A percentile compares a stretch with the other conserved stretches of the same genome.
Evolutionary conservation across 2,113 vertebrate species (phyloP).

Genomic region (Zingel zingel): DNA sequence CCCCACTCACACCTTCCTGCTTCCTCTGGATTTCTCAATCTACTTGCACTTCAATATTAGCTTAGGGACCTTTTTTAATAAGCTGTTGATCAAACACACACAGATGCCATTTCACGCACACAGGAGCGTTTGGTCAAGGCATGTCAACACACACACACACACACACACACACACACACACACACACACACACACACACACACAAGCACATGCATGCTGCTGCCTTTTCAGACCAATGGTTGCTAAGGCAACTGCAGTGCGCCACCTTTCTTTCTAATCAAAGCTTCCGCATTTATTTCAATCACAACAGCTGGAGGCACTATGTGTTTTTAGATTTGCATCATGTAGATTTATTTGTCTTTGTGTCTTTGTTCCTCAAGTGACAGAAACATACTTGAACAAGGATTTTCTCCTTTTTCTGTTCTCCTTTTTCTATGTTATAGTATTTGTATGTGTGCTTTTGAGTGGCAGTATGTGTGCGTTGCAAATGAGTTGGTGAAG

Average conservation of each 20-base stretch:
- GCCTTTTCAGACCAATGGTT: constrained; percentile 64
- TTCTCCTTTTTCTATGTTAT: neutral
- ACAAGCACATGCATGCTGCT: constrained; percentile 16
- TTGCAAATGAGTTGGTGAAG: constrained; percentile 30
- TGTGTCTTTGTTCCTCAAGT: neutral
- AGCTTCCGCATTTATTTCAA: constrained; percentile 63
- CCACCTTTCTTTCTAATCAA: constrained; percentile 70
- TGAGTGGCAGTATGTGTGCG: neutral
- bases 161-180: constrained; percentile 28
- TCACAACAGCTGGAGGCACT: constrained; percentile 38
- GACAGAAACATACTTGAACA: constrained; percentile 1
- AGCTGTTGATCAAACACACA: constrained; percentile 51
- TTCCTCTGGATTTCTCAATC: constrained; percentile 36
- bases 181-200: constrained; percentile 16
- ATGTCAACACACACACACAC: constrained; percentile 37
- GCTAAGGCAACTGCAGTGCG: constrained; percentile 72
- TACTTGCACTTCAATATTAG: constrained; percentile 52
- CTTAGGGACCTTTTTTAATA: constrained; percentile 50
- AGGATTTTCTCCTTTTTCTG: neutral
- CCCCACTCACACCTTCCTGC: constrained; percentile 12
- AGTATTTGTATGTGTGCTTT: constrained; percentile 1
- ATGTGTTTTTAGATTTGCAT: constrained; percentile 20
- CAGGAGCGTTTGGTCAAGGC: constrained; percentile 56
- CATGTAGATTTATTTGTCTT: neutral
- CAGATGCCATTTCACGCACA: constrained; percentile 8